These are phyloP conservation scores for Blennius ocellaris DNA, from an alignment of 2,113 vertebrate genomes.

Conservation along the genomic window DNA sequence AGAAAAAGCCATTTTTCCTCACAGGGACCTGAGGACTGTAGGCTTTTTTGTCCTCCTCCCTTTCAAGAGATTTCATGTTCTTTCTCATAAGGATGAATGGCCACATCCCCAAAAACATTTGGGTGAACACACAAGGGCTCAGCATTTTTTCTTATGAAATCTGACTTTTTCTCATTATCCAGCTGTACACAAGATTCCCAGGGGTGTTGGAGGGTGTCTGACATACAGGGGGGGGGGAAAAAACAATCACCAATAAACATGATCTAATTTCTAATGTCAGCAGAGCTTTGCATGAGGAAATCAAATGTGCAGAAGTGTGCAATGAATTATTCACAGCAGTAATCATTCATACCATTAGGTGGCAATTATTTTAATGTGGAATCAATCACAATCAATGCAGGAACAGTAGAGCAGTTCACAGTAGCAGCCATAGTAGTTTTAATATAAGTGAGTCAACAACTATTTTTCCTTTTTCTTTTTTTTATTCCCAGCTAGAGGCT, in stretches of 20 bases:
- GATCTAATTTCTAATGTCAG: conserved; percentile 50
- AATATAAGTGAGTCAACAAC: conserved; percentile 62
- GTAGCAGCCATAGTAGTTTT: conserved; percentile 29
- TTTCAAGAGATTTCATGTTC: conserved; percentile 42
- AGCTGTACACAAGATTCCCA: conserved; percentile 14
- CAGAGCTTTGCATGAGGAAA: conserved; percentile 43
- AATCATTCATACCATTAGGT: conserved; percentile 30
- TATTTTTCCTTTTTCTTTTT: conserved; percentile 37
- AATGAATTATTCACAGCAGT: conserved; percentile 59
- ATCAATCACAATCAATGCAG: conserved; percentile 43
- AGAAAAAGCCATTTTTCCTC: conserved; percentile 34
- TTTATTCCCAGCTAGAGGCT: conserved; percentile 45
- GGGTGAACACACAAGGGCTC: background rate
- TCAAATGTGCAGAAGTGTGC: conserved; percentile 47
- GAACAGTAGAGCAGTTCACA: conserved; percentile 22
- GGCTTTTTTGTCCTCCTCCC: conserved; percentile 19
- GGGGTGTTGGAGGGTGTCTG: conserved; percentile 14
- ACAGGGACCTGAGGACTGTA: conserved; percentile 6
- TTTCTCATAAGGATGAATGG: conserved; percentile 39
- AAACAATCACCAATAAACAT: conserved; percentile 47
- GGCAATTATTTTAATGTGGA: conserved; percentile 49
- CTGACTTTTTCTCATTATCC: conserved; percentile 18
- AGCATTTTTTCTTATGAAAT: conserved; percentile 29
- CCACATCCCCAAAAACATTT: conserved; percentile 28
- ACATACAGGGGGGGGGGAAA: conserved; percentile 7